Base-by-base conservation (phyloP, 2,797 vertebrate genomes). In the Podargus strigoides region DNA sequence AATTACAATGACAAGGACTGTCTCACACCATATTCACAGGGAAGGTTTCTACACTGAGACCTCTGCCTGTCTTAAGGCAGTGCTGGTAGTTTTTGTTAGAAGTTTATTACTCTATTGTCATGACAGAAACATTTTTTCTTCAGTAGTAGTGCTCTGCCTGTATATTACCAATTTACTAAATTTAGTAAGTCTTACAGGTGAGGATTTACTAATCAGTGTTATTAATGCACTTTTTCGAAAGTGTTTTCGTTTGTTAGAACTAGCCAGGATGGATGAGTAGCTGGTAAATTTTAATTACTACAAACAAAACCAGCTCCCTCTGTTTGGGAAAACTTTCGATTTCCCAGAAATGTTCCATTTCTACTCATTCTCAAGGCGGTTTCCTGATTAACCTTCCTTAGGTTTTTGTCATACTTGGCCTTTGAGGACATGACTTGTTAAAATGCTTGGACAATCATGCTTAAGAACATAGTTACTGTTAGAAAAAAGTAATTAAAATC, bases 191-290 rank as follows among this genome's bases (percentile, higher is more conserved):
- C 49, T 49, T 49, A 19, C 15, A 12, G 24, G 7, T 84, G 18
- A 77, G 8, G 4, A 28, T 89, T 69, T 49, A n/a, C 32, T 64
- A 37, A 59, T 56, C 12, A 6, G 2, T 21, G 7, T 47, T 56
- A 28, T 5, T 27, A 81, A 75, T 5, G 3, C 0, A 0, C 22
- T 75, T 86, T 63, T 63, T 18, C 9, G 44, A 19, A 64, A 66
- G 1, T 19, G 3, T 24, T 90, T 60, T 63, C 21, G 27, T 68
- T 69, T 7, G 14, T 52, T 41, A 78, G 27, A 75, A 93, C 24
- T 63, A 39, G 5, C 7, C 6, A 59, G 14, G 26, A 70, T 34
- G 2, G 8, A 34, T 30, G 10, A 7, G 9, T 49, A 70, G 53
- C 13, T 62, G 34, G 10, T 6, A 19, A 37, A 34, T 74, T 69